Evolutionary conservation across 2,113 vertebrate species (phyloP).

Genomic region (Atherinomorus stipes): DNA sequence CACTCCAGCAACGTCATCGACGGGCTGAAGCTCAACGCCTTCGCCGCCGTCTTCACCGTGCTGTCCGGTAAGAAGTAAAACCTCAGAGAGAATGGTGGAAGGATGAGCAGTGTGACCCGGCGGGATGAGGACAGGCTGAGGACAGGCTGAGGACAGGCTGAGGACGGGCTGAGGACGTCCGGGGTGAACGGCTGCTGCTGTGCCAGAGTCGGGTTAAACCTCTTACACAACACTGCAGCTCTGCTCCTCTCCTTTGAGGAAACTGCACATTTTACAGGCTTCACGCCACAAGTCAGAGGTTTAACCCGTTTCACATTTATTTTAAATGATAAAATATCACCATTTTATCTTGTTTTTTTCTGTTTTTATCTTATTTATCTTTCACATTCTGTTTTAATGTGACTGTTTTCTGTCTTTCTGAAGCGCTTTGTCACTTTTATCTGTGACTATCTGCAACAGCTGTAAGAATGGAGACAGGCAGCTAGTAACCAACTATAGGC

Average conservation of each 20-base stretch:
- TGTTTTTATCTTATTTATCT: too few relatives aligned
- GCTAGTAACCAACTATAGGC: too few relatives aligned
- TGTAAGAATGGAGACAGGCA: too few relatives aligned
- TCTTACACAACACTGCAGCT: conserved; percentile 53
- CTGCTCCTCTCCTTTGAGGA: not conserved
- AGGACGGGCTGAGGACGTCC: conserved; percentile 32
- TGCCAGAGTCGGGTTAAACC: conserved; percentile 64
- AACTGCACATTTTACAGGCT: not conserved
- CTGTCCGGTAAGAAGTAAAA: conserved; percentile 87
- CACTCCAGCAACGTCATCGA: conserved; percentile 97
- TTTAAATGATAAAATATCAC: not conserved
- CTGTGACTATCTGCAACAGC: too few relatives aligned
- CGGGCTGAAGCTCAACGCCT: conserved; percentile 97
- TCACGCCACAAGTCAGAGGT: not conserved
- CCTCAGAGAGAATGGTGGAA: too few relatives aligned
- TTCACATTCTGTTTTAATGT: too few relatives aligned
- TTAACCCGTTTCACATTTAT: not conserved
- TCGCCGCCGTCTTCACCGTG: conserved; percentile 97
- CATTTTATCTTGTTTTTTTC: too few relatives aligned
- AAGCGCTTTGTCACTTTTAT: too few relatives aligned
- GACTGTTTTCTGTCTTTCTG: too few relatives aligned
- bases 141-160: conserved; percentile 40
- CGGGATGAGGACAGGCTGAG: not conserved
- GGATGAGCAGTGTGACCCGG: too few relatives aligned
- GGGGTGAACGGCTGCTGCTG: conserved; percentile 24